A percentile compares a stretch with the other conserved stretches of the same genome.
Conservation (phyloP, 2,113 vertebrate species). For the Eira barbara region DNA sequence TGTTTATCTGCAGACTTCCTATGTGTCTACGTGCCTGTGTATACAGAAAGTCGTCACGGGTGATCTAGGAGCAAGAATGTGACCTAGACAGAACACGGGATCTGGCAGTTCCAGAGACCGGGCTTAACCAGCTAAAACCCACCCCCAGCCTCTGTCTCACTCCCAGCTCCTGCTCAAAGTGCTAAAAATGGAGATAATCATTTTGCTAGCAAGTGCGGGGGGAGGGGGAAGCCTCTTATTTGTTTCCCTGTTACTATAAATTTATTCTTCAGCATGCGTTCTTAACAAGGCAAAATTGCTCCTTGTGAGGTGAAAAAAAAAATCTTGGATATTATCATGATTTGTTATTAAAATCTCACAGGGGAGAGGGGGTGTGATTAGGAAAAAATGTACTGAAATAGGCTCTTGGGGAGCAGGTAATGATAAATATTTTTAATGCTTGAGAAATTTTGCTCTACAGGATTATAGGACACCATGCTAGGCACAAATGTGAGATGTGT, state of each 20-base stretch:
- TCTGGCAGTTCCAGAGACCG: neutral
- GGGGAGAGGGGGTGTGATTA: neutral
- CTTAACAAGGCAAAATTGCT: neutral
- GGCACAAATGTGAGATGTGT: neutral
- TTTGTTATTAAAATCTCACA: neutral
- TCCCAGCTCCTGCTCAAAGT: neutral
- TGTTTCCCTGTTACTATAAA: neutral
- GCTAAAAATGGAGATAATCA: constrained; percentile 11
- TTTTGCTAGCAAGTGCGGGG: constrained; percentile 13
- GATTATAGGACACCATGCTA: neutral
- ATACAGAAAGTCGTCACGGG: rapidly evolving
- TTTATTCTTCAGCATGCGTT: neutral
- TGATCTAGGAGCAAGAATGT: rapidly evolving
- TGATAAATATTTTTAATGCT: neutral
- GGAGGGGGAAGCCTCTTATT: neutral
- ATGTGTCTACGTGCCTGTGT: neutral
- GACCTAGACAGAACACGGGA: neutral
- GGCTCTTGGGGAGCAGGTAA: neutral
- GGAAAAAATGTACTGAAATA: neutral
- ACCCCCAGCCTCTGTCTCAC: neutral
- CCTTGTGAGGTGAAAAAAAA: neutral
- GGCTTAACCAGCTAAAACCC: neutral
- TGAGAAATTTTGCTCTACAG: neutral
- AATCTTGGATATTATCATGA: neutral
- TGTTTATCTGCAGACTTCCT: neutral